Base-by-base conservation (phyloP, 1,140 invertebrate species). In the Trissolcus basalis region DNA sequence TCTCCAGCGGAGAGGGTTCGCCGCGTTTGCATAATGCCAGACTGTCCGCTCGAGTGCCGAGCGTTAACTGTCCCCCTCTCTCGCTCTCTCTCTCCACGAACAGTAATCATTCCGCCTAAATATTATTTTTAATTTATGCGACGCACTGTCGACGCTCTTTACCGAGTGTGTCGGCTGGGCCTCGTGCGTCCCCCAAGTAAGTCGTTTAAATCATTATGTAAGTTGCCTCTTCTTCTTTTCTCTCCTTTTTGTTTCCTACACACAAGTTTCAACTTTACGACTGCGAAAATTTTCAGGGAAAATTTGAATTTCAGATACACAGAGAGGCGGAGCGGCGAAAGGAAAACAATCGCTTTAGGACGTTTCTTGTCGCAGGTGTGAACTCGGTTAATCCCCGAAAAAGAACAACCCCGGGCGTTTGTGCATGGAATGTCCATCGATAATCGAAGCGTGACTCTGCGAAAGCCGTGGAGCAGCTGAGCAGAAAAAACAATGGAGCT, bases 11-110 rank as follows among this genome's bases (percentile, higher is more conserved):
- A 39, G 69, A 74, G 74, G 69, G 68, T 77, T 58, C 48, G 51
- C 82, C 79, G 67, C 78, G 84, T 86, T 86, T 86, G 84, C 83
- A 85, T 86, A 86, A 86, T 85, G 77, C 77, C 73, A 45, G 63
- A 61, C 69, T 78, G 78, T 63, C 68, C 74, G 78, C 72, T 84
- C 82, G 73, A 81, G 79, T 82, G 80, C 75, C 67, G 79, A 78
- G 69, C 79, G 77, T 82, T 82, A 84, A 79, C 81, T 82, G 81
- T 81, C 83, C 80, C 78, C 81, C 80, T 80, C 80, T 81, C 77
- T 74, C 32, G n/a, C 80, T 82, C 82, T 75, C 65, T 79, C 79
- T 3, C 19, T 27, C 19, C 19, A 27, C 19, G 19, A 27, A 80
- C 78, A 71, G 74, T 77, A 82, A 82, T 85, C 84, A 85, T 86